Evolutionary conservation across 2,888 invertebrate genomes (phyloP).

Genomic region (Cheilosia urbana): DNA sequence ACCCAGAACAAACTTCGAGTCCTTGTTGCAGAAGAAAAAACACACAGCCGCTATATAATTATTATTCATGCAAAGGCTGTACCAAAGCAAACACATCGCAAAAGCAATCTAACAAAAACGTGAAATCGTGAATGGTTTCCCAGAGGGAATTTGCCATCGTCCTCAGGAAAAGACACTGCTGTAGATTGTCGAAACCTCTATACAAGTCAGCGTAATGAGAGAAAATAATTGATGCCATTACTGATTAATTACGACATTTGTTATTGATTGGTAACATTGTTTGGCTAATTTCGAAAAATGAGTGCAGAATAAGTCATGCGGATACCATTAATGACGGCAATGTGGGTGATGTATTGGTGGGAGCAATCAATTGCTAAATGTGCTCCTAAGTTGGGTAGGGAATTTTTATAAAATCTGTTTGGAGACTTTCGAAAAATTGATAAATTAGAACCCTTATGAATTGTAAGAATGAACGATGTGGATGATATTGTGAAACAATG

Average conservation of each 20-base stretch:
- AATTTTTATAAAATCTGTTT: not conserved
- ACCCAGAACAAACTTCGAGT: not conserved
- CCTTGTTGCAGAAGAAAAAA: not conserved
- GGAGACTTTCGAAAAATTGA: not conserved
- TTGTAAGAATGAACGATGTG: no score
- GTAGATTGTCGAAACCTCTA: not conserved
- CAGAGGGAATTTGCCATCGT: not conserved
- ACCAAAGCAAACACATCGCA: constrained; percentile 11
- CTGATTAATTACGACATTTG: not conserved
- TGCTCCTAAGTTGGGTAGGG: not conserved
- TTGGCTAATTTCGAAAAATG: not conserved
- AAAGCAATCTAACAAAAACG: constrained; percentile 10
- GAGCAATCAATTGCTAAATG: not conserved
- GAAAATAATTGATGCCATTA: not conserved
- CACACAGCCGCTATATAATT: not conserved
- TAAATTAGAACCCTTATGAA: not conserved
- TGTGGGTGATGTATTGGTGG: not conserved
- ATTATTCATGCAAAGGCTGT: constrained; percentile 22
- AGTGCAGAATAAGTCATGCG: not conserved
- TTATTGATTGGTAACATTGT: not conserved
- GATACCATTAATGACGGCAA: not conserved
- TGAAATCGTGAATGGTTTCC: not conserved
- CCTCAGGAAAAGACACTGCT: not conserved
- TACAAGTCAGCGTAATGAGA: not conserved
- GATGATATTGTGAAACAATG: no score